Conservation (phyloP, 1,140 invertebrate genomes). For the Procambarus clarkii region DNA sequence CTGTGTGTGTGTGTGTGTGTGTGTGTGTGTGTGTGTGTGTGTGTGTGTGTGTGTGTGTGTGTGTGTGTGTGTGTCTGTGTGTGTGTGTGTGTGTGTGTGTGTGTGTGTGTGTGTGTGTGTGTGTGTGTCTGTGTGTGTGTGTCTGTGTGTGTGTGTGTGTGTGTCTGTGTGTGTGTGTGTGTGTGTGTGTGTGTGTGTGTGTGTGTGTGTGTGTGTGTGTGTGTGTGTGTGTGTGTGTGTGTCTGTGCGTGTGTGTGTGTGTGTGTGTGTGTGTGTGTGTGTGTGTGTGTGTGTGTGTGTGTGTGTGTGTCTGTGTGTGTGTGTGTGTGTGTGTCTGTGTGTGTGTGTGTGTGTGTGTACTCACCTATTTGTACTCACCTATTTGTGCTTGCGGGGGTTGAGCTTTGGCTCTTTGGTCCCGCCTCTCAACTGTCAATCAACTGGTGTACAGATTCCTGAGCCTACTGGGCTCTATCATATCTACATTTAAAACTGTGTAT, state of each 20-base stretch:
- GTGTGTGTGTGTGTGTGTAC: neutral
- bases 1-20: too few species aligned
- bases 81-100: too few species aligned
- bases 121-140: slow-evolving; percentile 13
- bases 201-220: slow-evolving; percentile 4
- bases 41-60: too few species aligned
- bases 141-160: slow-evolving; percentile 21
- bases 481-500: too few species aligned
- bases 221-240: slow-evolving; percentile 12
- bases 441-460: too few species aligned
- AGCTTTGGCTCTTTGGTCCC: too few species aligned
- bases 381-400: too few species aligned
- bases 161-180: neutral
- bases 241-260: neutral
- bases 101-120: neutral
- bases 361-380: too few species aligned
- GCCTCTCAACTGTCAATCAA: too few species aligned
- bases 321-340: neutral
- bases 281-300: slow-evolving; percentile 2
- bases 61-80: too few species aligned
- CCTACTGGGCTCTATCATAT: too few species aligned
- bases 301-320: neutral
- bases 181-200: slow-evolving; percentile 16
- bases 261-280: neutral
- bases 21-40: too few species aligned